Conservation (phyloP, 2,888 invertebrate genomes). For the Microplitis manilae region DNA sequence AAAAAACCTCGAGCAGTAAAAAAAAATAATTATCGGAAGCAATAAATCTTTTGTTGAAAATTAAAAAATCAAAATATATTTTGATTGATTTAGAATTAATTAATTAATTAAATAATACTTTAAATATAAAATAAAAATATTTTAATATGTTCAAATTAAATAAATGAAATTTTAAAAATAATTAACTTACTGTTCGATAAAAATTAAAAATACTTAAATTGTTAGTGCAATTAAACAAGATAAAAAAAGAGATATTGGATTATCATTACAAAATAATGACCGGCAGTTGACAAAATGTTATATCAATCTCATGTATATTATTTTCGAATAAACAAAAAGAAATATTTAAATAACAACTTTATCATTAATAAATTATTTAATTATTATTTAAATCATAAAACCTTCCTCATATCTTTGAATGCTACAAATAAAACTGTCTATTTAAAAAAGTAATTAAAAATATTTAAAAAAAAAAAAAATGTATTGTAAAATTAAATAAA, state of each 20-base stretch:
- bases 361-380: slow-evolving; percentile 12
- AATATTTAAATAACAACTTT: neutral
- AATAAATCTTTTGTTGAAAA: neutral
- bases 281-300: slow-evolving; percentile 27
- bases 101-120: too few relatives aligned
- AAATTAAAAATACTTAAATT: neutral
- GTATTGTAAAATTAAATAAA: slow-evolving; percentile 16
- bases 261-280: slow-evolving; percentile 10
- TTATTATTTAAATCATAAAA: neutral
- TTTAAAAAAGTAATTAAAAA: neutral
- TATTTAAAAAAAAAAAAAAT: neutral
- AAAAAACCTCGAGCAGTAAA: neutral
- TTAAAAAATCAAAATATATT: too few relatives aligned
- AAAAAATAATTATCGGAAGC: neutral
- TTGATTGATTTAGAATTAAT: too few relatives aligned
- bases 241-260: neutral
- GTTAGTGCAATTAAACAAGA: neutral
- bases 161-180: too few relatives aligned
- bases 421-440: neutral
- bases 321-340: slow-evolving; percentile 30
- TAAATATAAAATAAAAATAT: too few relatives aligned
- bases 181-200: neutral
- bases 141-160: too few relatives aligned
- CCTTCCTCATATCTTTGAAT: slow-evolving; percentile 16
- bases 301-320: slow-evolving; percentile 42